phyloP scores from a whole-genome alignment of 1,140 invertebrate species.

The Cardiocondyla obscurior region DNA sequence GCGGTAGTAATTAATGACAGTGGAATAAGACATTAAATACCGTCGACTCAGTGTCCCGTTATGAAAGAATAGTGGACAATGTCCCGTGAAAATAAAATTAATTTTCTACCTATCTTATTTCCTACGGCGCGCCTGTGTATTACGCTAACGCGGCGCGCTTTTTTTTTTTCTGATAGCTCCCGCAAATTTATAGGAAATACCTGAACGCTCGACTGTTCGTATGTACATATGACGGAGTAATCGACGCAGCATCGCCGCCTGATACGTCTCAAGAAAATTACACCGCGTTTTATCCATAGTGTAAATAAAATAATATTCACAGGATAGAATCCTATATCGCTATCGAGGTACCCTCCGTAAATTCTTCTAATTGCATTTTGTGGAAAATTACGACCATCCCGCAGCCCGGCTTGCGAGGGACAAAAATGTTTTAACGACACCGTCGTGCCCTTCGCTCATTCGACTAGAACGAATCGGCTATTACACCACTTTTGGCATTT shows the following conservation, averaged over 20 bases:
- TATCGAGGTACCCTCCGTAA: neutral
- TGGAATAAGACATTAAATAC: conserved; percentile 38
- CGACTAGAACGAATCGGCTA: conserved; percentile 12
- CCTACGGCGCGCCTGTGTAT: neutral
- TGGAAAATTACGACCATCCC: conserved; percentile 40
- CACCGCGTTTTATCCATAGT: conserved; percentile 5
- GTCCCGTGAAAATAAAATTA: conserved; percentile 43
- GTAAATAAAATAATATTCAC: conserved; percentile 39
- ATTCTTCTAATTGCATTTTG: conserved; percentile 21
- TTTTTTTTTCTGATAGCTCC: neutral
- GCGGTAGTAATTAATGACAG: conserved; percentile 43
- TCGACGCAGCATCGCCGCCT: neutral
- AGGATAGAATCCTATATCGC: neutral
- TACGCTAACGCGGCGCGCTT: conserved; percentile 11
- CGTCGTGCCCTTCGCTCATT: neutral
- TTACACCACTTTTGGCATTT: conserved; percentile 21
- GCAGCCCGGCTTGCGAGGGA: neutral
- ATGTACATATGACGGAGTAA: neutral
- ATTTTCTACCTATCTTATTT: conserved; percentile 20
- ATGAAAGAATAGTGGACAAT: conserved; percentile 41
- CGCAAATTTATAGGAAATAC: conserved; percentile 1
- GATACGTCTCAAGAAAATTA: conserved; percentile 27
- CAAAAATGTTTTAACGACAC: conserved; percentile 47
- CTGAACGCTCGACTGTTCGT: neutral
- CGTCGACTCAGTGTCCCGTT: conserved; percentile 12